Conservation (phyloP, 92 coral and sea anemone genomes). For the Bergia sp. region DNA sequence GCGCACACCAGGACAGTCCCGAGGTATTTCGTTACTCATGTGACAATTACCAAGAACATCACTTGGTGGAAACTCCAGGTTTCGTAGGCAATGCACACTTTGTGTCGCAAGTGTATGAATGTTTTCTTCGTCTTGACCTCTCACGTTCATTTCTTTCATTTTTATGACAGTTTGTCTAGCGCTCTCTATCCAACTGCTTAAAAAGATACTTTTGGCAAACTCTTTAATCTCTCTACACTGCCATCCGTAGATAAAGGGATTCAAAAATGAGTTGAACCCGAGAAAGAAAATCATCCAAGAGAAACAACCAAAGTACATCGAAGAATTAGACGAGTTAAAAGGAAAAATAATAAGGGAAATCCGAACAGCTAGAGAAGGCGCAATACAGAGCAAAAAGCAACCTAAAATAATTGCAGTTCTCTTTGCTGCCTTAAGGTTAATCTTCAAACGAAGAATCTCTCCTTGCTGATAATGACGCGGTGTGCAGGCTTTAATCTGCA, state of each 20-base stretch:
- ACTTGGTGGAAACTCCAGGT: too few species aligned
- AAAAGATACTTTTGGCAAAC: background rate
- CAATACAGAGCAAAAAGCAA: background rate
- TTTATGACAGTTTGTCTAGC: background rate
- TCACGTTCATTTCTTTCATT: too few species aligned
- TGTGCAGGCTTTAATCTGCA: background rate
- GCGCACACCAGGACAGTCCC: too few species aligned
- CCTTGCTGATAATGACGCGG: background rate
- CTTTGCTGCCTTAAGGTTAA: background rate
- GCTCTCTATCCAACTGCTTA: background rate
- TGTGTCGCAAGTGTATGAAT: background rate
- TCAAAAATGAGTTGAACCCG: background rate
- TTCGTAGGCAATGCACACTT: background rate
- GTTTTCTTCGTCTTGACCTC: too few species aligned
- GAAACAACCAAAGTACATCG: background rate
- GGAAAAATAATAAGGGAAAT: background rate
- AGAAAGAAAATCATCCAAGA: background rate
- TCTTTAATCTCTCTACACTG: background rate
- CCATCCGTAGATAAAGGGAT: background rate
- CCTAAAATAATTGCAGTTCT: too few species aligned
- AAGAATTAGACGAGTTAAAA: background rate
- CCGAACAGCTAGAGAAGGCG: background rate
- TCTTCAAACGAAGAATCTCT: too few species aligned
- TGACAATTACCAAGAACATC: too few species aligned
- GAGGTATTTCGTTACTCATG: too few species aligned